Evolutionary conservation across 2,113 vertebrate genomes (phyloP), one percentile per base, ranked within the genome.

Genomic region (Larimichthys polyactis): DNA sequence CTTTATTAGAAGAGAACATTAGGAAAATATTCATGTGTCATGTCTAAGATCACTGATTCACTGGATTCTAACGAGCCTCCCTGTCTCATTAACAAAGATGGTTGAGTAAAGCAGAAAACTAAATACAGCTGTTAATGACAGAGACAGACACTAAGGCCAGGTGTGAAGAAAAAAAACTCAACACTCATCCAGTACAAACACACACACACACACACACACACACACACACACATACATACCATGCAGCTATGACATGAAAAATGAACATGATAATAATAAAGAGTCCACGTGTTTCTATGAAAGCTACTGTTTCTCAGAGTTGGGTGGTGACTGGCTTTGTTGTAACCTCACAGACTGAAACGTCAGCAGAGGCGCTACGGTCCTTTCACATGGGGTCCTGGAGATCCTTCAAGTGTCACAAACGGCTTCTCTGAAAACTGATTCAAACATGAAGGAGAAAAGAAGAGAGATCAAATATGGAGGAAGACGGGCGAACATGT

Each of bases 1-100:
- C 51, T 87, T 80, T 69, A 89, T 85, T 71, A 72, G 10, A 86
- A 72, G 64, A 80, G 12, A 81, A 83, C 43, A 73, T 58, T 81
- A 84, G 66, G 78, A 90, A 91, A 90, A 87, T 87, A 90, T 71
- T 48, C 51, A 36, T 36, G 27, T 57, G 3, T 54, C 74, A 4
- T 22, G 11, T 76, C 83, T 43, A 73, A 82, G 40, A 78, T 44
- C 32, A 36, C 32, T 36, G 67, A 69, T 79, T 62, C 49, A 54
- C 65, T 79, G 65, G 72, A 68, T 81, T 82, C 78, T 65, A 75
- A 83, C 32, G 73, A 72, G 66, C 81, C 81, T 86, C 84, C 57
- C 49, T 60, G 71, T 81, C 57, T 84, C 51, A 73, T 64, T 52
- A 87, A 85, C 68, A 90, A 82, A 87, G 82, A 81, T 49, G 75